Base-by-base conservation (phyloP, 2,797 vertebrate species). In the Staurois parvus region DNA sequence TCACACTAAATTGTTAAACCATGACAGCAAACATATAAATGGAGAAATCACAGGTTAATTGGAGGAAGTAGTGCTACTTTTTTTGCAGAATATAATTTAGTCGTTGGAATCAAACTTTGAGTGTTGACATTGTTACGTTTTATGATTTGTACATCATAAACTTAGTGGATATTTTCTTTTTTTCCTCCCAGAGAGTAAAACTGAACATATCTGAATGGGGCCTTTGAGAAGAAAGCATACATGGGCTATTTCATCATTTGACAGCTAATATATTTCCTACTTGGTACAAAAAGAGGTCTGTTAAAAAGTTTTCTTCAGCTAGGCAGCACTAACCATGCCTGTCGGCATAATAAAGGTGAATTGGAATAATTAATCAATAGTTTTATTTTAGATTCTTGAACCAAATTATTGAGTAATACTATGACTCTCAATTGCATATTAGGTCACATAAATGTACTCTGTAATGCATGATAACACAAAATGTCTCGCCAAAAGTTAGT, bases 71-170 rank as follows among this genome's bases (percentile, higher is more conserved):
- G 12, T 32, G 42, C 48, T 76, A n/a, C 48, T 64, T 32, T 12
- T 24, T 17, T 56, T 86, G 48, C 17, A 68, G 32, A n/a, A 32
- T 76, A 12, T 28, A 70, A 72, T 70, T 72, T 77, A 82, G 67
- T 70, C 37, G 28, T 26, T 86, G 40, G 68, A 72, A 67, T 87
- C 69, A 83, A 74, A 59, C 68, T 76, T 28, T 68, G 59, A 83
- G 80, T 83, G 85, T 77, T 83, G 80, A 87, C 76, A 79, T 68
- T 77, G 30, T 75, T 79, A 67, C 59, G 69, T 74, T 83, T 68
- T 79, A 83, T 87, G 80, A 74, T 87, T 83, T 79, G 69, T 83
- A 83, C 80, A 83, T 87, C 69, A 66, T 83, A 87, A 79, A 83
- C 52, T 83, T 83, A 74, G 75, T 77, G 85, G 75, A 56, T 83